Percentiles rank a stretch among this genome's conserved stretches.
phyloP scores from a whole-genome alignment of 2,888 invertebrate species.

The Melinopterus prodromus region DNA sequence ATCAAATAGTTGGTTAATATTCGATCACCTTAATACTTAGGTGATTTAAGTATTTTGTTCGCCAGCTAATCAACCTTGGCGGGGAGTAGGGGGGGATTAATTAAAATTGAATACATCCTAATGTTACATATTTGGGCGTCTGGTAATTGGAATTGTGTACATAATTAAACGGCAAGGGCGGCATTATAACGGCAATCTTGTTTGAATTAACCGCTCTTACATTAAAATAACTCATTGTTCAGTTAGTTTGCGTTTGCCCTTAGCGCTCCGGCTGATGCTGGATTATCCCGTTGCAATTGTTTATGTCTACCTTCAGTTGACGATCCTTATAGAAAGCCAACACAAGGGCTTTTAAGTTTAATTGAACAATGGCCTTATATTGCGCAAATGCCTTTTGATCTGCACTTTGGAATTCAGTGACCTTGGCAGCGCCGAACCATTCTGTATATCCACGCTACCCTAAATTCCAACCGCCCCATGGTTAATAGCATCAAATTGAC shows the following conservation, averaged over 20 bases:
- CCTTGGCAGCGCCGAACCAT: background rate
- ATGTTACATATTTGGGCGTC: constrained; percentile 4
- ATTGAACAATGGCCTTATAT: constrained; percentile 20
- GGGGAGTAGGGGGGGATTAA: background rate
- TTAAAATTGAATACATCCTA: constrained; percentile 4
- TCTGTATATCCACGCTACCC: background rate
- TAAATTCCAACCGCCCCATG: background rate
- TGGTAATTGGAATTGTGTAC: constrained; percentile 4
- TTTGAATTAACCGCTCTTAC: constrained; percentile 4
- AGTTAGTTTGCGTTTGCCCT: background rate
- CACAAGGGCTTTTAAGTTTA: constrained; percentile 19
- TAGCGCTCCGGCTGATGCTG: background rate
- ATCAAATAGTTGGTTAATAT: background rate
- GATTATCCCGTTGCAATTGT: background rate
- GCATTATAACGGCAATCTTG: constrained; percentile 4
- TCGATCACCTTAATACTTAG: background rate
- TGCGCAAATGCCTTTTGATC: constrained; percentile 19
- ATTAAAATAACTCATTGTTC: background rate
- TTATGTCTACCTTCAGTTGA: background rate
- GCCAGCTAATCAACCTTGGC: background rate
- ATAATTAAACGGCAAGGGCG: background rate
- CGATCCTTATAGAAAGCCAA: background rate
- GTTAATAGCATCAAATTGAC: background rate
- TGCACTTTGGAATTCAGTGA: constrained; percentile 5
- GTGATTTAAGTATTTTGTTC: background rate